These are phyloP conservation scores for Ianthella basta DNA, from an alignment of 37 sponge, comb jelly and placozoan species.

Conservation along the genomic window DNA sequence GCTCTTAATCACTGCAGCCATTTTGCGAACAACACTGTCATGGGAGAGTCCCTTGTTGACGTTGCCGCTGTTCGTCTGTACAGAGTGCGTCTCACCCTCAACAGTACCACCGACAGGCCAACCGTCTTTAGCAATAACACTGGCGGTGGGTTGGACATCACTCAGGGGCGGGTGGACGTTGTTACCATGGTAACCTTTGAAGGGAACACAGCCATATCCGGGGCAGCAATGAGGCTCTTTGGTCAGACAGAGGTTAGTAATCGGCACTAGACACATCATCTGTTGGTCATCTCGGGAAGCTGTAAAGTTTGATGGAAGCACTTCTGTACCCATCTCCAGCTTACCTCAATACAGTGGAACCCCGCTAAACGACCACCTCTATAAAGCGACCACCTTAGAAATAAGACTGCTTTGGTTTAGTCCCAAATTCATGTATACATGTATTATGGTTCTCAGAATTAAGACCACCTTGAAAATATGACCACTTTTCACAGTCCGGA, in stretches of 20 bases:
- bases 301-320: no score
- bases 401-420: no score
- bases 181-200: neutral
- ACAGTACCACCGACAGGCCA: neutral
- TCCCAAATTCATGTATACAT: no score
- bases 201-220: constrained; percentile 6
- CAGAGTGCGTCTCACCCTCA: neutral
- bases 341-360: no score
- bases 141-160: constrained; percentile 16
- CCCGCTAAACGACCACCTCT: neutral
- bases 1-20: neutral
- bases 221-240: neutral
- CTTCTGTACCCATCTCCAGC: no score
- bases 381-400: neutral
- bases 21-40: neutral
- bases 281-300: neutral
- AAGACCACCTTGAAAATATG: no score
- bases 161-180: neutral
- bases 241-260: neutral
- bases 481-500: no score
- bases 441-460: no score
- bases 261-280: neutral
- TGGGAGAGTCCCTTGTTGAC: neutral
- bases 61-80: neutral
- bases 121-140: neutral